Conservation (phyloP, 64 coral and sea anemone species). For the Stichodactyla mertensii region DNA sequence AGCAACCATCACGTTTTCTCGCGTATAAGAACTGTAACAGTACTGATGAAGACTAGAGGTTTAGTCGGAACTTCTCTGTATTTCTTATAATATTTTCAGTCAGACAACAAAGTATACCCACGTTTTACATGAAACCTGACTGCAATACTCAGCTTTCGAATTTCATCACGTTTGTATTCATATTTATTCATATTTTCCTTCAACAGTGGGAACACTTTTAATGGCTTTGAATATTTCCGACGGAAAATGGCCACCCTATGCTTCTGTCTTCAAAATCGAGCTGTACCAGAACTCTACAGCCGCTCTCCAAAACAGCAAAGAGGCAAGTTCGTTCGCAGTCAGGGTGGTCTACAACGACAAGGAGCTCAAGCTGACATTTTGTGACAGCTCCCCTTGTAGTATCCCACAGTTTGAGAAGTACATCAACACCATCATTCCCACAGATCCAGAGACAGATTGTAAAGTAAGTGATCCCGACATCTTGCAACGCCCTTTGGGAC, state of each 20-base stretch:
- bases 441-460: slow-evolving; percentile 45
- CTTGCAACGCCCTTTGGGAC: neutral
- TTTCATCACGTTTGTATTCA: neutral
- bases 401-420: slow-evolving; percentile 51
- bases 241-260: slow-evolving; percentile 67
- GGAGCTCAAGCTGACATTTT: slow-evolving; percentile 50
- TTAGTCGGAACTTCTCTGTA: too few species aligned
- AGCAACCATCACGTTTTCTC: too few species aligned
- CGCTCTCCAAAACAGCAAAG: neutral
- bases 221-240: slow-evolving; percentile 72
- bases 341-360: slow-evolving; percentile 66
- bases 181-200: neutral
- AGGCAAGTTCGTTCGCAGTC: slow-evolving; percentile 30
- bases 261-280: slow-evolving; percentile 72
- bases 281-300: slow-evolving; percentile 33
- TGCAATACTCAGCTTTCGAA: too few species aligned
- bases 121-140: too few species aligned
- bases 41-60: too few species aligned
- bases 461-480: slow-evolving; percentile 23
- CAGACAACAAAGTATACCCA: too few species aligned
- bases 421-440: slow-evolving; percentile 42
- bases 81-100: too few species aligned
- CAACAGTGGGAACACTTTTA: slow-evolving; percentile 20
- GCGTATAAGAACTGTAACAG: too few species aligned
- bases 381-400: slow-evolving; percentile 56